phyloP scores from a whole-genome alignment of 2,888 invertebrate species.

The Xestoiulus laeticollis region DNA sequence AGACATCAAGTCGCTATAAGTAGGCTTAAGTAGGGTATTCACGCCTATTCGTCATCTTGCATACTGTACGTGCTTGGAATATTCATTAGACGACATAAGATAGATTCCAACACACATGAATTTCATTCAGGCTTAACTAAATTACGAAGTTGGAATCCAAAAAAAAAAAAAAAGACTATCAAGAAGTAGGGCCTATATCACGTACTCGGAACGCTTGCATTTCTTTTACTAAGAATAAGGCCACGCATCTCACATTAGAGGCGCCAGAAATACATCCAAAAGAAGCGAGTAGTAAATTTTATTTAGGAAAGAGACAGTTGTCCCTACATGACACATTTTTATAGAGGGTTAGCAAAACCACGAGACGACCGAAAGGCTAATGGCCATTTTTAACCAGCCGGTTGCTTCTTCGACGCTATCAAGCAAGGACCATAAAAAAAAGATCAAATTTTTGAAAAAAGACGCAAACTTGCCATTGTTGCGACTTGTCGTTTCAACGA shows the following conservation, averaged over 20 bases:
- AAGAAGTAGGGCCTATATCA: not conserved
- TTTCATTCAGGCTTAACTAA: not conserved
- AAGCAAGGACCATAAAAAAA: not conserved
- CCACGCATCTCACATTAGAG: not conserved
- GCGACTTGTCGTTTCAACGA: conserved; percentile 30
- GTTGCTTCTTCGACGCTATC: not conserved
- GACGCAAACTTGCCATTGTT: conserved; percentile 21
- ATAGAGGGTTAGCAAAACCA: not conserved
- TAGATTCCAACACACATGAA: not conserved
- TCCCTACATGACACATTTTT: not conserved
- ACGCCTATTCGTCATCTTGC: not conserved
- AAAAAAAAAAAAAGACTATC: not conserved
- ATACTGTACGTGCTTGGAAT: not conserved
- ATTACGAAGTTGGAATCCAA: not conserved
- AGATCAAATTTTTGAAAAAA: not conserved
- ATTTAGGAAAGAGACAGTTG: not conserved
- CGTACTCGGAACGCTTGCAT: not conserved
- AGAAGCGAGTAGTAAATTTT: not conserved
- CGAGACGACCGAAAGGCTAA: not conserved
- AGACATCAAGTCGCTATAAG: not conserved
- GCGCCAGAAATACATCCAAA: not conserved
- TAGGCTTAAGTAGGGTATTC: conserved; percentile 4
- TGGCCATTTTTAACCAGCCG: conserved; percentile 25
- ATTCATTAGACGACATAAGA: not conserved
- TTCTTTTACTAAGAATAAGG: not conserved